Conservation (phyloP, 2,113 vertebrate species). For the Campylomormyrus tamandua region DNA sequence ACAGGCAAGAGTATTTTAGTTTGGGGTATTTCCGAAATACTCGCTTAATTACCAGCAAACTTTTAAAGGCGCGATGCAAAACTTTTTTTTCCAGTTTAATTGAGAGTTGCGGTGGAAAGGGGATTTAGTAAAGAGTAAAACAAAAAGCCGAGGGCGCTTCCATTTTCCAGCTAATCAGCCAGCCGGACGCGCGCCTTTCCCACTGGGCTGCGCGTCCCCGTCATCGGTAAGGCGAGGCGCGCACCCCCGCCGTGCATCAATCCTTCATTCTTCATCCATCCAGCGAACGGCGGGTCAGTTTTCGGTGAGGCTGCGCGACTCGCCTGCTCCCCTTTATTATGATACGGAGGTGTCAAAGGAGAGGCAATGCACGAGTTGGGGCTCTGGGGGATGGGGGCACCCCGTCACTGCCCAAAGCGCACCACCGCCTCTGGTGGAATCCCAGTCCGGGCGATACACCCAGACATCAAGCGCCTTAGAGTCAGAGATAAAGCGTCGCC, state of each 20-base stretch:
- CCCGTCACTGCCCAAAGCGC: neutral
- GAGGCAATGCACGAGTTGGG: neutral
- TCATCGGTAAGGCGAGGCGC: neutral
- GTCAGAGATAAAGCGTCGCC: neutral
- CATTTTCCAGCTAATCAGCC: neutral
- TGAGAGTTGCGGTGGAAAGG: neutral
- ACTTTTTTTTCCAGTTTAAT: neutral
- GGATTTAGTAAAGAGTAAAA: neutral
- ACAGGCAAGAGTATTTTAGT: neutral
- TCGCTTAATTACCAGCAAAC: slow-evolving; percentile 1
- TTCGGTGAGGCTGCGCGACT: neutral
- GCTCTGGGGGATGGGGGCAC: neutral
- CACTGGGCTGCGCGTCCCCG: neutral
- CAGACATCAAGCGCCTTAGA: neutral
- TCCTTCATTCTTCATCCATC: neutral
- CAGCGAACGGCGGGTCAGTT: neutral
- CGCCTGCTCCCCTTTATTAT: neutral
- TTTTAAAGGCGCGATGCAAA: neutral
- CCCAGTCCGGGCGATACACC: neutral
- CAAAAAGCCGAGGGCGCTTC: neutral
- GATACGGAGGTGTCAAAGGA: neutral
- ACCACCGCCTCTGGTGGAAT: neutral
- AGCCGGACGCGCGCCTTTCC: neutral
- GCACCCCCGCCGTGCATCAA: neutral
- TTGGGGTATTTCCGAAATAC: neutral